These are phyloP conservation scores for Chirona hameri DNA, from an alignment of 2,888 invertebrate species.

Conservation along the genomic window DNA sequence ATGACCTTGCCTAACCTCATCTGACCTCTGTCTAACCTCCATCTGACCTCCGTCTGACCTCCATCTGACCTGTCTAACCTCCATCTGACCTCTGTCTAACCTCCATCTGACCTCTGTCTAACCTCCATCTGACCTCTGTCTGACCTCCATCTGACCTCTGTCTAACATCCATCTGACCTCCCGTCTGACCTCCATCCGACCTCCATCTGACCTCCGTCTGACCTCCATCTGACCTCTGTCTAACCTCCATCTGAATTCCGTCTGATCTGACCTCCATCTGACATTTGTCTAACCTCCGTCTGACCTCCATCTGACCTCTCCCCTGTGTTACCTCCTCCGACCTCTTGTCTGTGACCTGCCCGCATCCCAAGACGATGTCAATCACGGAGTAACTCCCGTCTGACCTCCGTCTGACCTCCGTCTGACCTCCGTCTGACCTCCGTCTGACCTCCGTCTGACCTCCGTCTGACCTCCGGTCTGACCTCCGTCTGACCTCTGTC, in stretches of 20 bases:
- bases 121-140: neutral
- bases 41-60: neutral
- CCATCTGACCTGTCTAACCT: neutral
- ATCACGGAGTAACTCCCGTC: conserved; percentile 57
- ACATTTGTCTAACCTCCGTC: neutral
- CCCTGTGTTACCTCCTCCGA: neutral
- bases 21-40: neutral
- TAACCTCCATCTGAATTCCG: neutral
- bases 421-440: neutral
- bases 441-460: neutral
- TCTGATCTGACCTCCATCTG: neutral
- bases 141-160: neutral
- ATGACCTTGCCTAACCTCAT: too few relatives aligned
- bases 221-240: neutral
- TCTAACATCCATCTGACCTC: neutral
- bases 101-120: neutral
- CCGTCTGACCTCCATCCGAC: neutral
- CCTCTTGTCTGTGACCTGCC: neutral
- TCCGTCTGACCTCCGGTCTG: neutral
- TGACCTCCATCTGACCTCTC: too few relatives aligned
- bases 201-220: neutral
- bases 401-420: too few relatives aligned
- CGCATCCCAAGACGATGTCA: conserved; percentile 47
- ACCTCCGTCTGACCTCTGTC: neutral
- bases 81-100: neutral